These are phyloP conservation scores for Tokudaia muenninki DNA, from an alignment of 2,797 vertebrate genomes.

Conservation along the genomic window DNA sequence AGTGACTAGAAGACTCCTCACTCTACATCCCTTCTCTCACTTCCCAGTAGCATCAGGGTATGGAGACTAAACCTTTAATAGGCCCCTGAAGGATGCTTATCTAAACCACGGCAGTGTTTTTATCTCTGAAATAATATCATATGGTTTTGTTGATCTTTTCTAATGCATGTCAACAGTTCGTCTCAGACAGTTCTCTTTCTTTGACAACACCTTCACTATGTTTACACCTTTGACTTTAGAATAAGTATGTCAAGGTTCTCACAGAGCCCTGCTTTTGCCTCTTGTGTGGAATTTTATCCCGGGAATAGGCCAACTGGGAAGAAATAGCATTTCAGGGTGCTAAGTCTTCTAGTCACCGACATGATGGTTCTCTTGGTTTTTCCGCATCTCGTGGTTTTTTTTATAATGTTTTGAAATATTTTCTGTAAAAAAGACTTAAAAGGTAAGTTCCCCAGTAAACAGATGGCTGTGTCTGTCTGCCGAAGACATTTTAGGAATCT, in stretches of 20 bases:
- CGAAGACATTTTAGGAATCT: not conserved
- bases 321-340: not conserved
- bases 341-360: not conserved
- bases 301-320: not conserved
- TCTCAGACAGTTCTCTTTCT: not conserved
- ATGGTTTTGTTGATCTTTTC: not conserved
- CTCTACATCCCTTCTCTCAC: too few relatives aligned
- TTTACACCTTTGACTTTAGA: slow-evolving; percentile 12
- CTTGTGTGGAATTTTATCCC: not conserved
- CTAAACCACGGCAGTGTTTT: not conserved
- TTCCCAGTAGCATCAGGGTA: not conserved
- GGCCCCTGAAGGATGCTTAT: not conserved
- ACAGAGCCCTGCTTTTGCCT: not conserved
- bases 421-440: slow-evolving; percentile 2
- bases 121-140: not conserved
- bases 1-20: not conserved
- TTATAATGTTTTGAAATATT: not conserved
- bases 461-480: not conserved
- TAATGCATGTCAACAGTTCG: not conserved
- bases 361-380: slow-evolving; percentile 12
- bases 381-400: slow-evolving; percentile 30
- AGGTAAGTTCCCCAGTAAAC: not conserved
- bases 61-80: not conserved
- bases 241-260: not conserved
- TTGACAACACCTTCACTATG: not conserved